Conservation (phyloP, 2,113 vertebrate genomes). For the Xiphorhynchus elegans region DNA sequence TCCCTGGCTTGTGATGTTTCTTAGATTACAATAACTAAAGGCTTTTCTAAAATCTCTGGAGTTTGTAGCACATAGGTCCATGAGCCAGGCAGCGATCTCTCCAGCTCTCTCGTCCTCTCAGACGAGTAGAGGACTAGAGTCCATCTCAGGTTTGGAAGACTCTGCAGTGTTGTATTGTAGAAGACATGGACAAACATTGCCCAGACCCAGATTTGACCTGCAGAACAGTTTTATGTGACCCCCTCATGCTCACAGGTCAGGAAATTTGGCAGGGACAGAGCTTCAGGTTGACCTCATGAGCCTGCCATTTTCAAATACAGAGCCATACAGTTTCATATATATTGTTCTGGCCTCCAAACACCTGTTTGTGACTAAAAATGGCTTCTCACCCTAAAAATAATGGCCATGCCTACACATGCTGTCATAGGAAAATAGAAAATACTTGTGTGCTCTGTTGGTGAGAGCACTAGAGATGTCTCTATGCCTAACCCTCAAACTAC, state of each 20-base stretch:
- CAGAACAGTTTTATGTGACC: background rate
- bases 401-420: background rate
- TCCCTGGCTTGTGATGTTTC: background rate
- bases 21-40: background rate
- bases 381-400: background rate
- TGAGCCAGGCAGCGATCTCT: background rate
- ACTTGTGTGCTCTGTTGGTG: background rate
- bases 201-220: background rate
- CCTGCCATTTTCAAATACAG: background rate
- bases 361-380: background rate
- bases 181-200: background rate
- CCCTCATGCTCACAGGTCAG: background rate
- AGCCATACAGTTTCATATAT: background rate
- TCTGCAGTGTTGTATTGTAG: background rate
- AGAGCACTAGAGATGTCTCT: background rate
- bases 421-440: background rate
- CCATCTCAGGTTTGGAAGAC: background rate
- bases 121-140: background rate
- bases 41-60: background rate
- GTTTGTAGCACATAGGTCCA: background rate
- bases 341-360: background rate
- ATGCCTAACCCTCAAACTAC: background rate
- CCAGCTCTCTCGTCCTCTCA: background rate
- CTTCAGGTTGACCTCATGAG: background rate
- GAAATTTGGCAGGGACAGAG: background rate